A percentile compares a stretch with the other conserved stretches of the same genome.
phyloP scores from a whole-genome alignment of 2,888 invertebrate genomes.

The Octonoba sinensis region DNA sequence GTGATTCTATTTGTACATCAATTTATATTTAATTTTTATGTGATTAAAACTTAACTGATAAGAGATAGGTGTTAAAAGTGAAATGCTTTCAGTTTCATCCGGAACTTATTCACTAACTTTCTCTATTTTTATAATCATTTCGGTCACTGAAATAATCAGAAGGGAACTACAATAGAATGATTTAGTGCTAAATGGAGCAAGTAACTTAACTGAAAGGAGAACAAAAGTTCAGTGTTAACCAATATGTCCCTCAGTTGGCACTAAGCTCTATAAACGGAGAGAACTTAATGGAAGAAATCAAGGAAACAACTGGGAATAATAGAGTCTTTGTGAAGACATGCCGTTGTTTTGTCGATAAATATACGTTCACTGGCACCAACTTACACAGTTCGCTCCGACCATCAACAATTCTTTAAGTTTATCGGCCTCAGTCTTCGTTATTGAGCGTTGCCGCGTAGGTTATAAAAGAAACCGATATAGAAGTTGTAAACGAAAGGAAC shows the following conservation, averaged over 20 bases:
- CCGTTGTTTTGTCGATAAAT: slow-evolving; percentile 47
- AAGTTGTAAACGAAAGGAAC: slow-evolving; percentile 35
- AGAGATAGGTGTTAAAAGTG: too few relatives aligned
- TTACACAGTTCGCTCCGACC: slow-evolving; percentile 27
- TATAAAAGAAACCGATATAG: slow-evolving; percentile 57
- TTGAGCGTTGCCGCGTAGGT: slow-evolving; percentile 22
- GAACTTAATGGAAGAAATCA: slow-evolving; percentile 63
- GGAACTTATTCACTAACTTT: too few relatives aligned
- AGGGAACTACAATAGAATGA: too few relatives aligned
- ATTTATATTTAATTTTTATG: too few relatives aligned
- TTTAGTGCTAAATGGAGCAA: too few relatives aligned
- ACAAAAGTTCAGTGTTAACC: slow-evolving; percentile 51
- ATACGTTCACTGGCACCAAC: slow-evolving; percentile 35
- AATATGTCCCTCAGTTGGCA: slow-evolving; percentile 45
- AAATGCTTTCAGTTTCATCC: too few relatives aligned
- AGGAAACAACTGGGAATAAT: slow-evolving; percentile 59
- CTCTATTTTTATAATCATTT: too few relatives aligned
- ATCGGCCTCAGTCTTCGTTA: slow-evolving; percentile 38
- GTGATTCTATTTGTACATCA: too few relatives aligned
- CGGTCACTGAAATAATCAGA: too few relatives aligned
- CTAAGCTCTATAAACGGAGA: slow-evolving; percentile 56
- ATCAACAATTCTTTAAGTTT: slow-evolving; percentile 55
- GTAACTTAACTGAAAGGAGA: slow-evolving; percentile 16
- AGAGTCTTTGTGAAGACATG: slow-evolving; percentile 58
- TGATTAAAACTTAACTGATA: too few relatives aligned